Base-by-base conservation (phyloP, 2,888 invertebrate species). In the Dysmachus trigonus region DNA sequence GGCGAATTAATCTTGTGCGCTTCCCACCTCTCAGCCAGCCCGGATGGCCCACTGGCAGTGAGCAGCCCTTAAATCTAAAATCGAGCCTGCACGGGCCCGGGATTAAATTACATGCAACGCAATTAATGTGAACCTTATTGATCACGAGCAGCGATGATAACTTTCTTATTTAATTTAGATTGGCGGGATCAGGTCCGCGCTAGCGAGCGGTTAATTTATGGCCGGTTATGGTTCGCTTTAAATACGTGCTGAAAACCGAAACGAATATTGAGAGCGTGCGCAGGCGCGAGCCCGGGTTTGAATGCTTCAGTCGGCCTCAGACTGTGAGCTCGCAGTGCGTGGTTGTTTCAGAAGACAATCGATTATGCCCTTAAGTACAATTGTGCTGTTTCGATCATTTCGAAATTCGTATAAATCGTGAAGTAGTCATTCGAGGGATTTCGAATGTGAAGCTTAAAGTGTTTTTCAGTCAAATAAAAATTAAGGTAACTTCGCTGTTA, bases 161-260 rank as follows among this genome's bases (percentile, higher is more conserved):
- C 83, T 83, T 83, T 83, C 83, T 83, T 83, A 83, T 83, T 83
- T 83, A 83, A 83, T 83, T 83, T 83, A 72, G 83, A 83, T 83
- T 83, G 83, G 83, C 83, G 72, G 83, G 47, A 83, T 83, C 72
- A 72, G 83, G 72, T 22, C 83, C 41, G 38, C 71, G 38, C 71
- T 83, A 83, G 71, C 38, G 72, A 72, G 47, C 41, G 72, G 83
- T 18, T 83, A 83, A 72, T 83, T 72, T 83, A 83, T 83, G 83
- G 15, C 71, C 27, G 18, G 71, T 27, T 72, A 38, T 83, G 33
- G 71, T 82, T 38, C 62, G 33, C 71, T 62, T 82, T 82, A 33
- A 35, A 31, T 30, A 71, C 62, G 15, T 38, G 72, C 6, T 72
- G 35, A 41, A 72, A 71, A 27, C 83, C 35, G 38, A 72, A 10